Evolutionary conservation across 1,140 invertebrate species (phyloP).

Genomic region (Dufourea novaeangliae): DNA sequence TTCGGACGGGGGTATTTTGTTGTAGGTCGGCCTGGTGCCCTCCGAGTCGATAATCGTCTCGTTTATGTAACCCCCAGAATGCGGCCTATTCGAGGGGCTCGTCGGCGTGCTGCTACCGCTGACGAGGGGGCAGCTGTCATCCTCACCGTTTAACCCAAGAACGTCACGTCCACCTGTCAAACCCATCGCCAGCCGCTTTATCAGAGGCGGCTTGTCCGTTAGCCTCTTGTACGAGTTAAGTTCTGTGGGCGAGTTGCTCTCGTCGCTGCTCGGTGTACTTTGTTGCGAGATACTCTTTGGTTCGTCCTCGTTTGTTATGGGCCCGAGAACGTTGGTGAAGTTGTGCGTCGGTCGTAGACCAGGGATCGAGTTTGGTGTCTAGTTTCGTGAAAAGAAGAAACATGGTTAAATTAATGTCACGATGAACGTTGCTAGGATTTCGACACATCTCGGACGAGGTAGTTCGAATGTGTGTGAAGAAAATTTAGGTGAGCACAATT

Average conservation of each 20-base stretch:
- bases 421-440: too few species aligned
- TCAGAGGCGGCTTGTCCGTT: constrained; percentile 90
- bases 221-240: constrained; percentile 92
- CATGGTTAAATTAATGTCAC: not conserved
- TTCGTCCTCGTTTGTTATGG: constrained; percentile 76
- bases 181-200: constrained; percentile 89
- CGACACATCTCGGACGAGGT: too few species aligned
- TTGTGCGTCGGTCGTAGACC: constrained; percentile 81
- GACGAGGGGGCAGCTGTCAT: constrained; percentile 85
- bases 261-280: constrained; percentile 90
- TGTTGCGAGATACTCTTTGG: constrained; percentile 81
- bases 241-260: constrained; percentile 94
- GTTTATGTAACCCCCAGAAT: constrained; percentile 90
- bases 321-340: constrained; percentile 80
- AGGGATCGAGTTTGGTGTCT: constrained; percentile 82
- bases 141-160: constrained; percentile 76
- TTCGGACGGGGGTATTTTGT: constrained; percentile 79
- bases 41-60: constrained; percentile 84
- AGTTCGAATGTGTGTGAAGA: too few species aligned
- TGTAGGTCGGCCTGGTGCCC: constrained; percentile 74
- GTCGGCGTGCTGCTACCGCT: constrained; percentile 83
- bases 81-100: constrained; percentile 83
- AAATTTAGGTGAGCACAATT: too few species aligned
- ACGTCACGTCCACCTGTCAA: constrained; percentile 81
- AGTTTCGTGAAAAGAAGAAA: not conserved